Base-by-base conservation (phyloP, 2,888 invertebrate genomes). In the Trichogramma evanescens region DNA sequence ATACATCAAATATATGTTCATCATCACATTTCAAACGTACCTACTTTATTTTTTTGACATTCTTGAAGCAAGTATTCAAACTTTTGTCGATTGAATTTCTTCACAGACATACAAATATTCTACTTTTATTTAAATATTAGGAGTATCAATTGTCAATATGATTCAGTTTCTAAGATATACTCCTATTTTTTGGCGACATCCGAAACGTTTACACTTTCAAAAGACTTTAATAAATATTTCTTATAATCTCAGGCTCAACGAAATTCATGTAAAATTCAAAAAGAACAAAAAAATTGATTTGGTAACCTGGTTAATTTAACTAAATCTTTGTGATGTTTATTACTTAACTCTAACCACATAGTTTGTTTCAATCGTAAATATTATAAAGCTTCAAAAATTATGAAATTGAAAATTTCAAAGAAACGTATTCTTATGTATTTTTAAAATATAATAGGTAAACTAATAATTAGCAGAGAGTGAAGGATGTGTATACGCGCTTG, bases 1-100 rank as follows among this genome's bases (percentile, higher is more conserved):
- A 42, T 43, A 71, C 74, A 73, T 70, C 56, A 54, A 63, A 71
- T 68, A 67, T 69, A 66, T 69, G 60, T 67, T 67, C 54, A 65
- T 67, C 66, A 56, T 26, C 54, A 58, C 46, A 10, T n/a, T 44
- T 46, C 42, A 46, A 61, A 59, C 61, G 55, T 46, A 48, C 4
- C 48, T 48, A 13, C 26, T 26, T n/a, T 26, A 39, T 7, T 41
- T 55, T 55, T 59, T 51, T 61, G 56, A 61, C 26, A 58, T 50
- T 58, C n/a, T 57, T 50, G 46, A 56, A 61, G 61, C 61, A 59
- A 59, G 63, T 61, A 59, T 57, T 51, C 53, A 44, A 56, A 59
- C 59, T 56, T 64, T 58, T 62, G 52, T 59, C 62, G 41, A 41
- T 54, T 58, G 48, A 49, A 54, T 61, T 59, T 61, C 26, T 58